These are phyloP conservation scores for Meles meles DNA, from an alignment of 2,113 vertebrate species.

Conservation along the genomic window DNA sequence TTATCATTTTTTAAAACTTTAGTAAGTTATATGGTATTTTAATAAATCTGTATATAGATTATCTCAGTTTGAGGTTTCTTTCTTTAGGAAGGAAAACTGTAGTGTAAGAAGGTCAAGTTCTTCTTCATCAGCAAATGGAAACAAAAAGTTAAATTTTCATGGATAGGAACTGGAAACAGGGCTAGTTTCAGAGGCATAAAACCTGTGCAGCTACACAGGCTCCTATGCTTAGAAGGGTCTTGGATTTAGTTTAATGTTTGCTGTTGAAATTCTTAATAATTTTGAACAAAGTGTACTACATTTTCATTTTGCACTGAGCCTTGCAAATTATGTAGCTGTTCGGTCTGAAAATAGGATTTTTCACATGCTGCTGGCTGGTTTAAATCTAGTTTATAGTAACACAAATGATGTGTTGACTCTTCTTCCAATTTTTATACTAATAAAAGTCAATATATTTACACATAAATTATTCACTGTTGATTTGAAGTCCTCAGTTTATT, in stretches of 20 bases:
- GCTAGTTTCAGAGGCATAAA: neutral
- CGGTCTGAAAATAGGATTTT: neutral
- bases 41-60: neutral
- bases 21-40: neutral
- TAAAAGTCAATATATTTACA: conserved; percentile 6
- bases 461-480: conserved; percentile 34
- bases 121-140: neutral
- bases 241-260: neutral
- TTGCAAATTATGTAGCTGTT: neutral
- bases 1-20: neutral
- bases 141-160: neutral
- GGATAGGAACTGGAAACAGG: neutral
- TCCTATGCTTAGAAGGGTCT: neutral
- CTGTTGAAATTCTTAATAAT: neutral
- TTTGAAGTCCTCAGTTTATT: neutral
- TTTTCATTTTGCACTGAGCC: neutral
- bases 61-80: neutral
- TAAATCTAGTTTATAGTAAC: neutral
- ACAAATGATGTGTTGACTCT: conserved; percentile 19
- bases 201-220: neutral
- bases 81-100: conserved; percentile 1
- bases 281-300: neutral
- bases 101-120: neutral
- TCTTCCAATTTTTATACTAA: neutral
- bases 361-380: neutral